Conservation (phyloP, 2,113 vertebrate genomes). For the Scopus umbretta region DNA sequence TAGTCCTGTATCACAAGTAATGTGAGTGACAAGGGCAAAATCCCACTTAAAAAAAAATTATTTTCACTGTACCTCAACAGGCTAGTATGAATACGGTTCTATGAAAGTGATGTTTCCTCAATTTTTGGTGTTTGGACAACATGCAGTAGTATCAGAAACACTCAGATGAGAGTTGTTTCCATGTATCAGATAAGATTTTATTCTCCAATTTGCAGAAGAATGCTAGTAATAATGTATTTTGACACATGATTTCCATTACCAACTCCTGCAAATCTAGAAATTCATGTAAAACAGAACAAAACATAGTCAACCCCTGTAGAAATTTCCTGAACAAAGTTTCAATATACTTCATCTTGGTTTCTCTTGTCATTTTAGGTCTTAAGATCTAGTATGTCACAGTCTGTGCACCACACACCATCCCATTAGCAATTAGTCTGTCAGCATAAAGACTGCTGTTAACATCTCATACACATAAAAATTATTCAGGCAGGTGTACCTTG, state of each 20-base stretch:
- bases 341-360: not conserved
- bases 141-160: not conserved
- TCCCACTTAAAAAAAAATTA: not conserved
- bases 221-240: not conserved
- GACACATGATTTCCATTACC: not conserved
- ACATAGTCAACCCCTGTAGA: not conserved
- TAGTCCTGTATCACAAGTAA: not conserved
- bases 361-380: not conserved
- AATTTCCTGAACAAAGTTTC: not conserved
- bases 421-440: not conserved
- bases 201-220: not conserved
- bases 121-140: not conserved
- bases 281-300: not conserved
- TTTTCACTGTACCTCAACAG: not conserved
- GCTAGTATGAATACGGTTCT: not conserved
- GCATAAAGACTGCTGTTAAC: not conserved
- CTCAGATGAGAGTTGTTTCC: not conserved
- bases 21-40: not conserved
- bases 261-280: not conserved
- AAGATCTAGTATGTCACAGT: not conserved
- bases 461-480: not conserved
- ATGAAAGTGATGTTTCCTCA: not conserved
- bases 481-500: not conserved
- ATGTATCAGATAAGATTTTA: not conserved
- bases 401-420: not conserved